Evolutionary conservation across 2,888 invertebrate genomes (phyloP).

Genomic region (Trissoscelio sp.): DNA sequence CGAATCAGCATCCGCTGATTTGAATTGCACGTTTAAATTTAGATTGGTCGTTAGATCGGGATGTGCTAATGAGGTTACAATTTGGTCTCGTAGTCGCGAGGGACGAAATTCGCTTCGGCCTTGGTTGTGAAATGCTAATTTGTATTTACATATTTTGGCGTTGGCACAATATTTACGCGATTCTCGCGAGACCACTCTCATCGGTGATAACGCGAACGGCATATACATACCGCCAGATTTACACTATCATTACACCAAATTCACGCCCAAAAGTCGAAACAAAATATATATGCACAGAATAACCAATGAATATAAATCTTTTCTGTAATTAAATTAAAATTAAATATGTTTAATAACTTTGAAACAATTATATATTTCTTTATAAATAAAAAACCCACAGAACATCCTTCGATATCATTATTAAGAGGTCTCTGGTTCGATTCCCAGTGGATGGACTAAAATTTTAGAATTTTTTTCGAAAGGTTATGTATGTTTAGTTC

Average conservation of each 20-base stretch:
- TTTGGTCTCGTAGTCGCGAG: slow-evolving; percentile 48
- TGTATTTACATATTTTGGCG: slow-evolving; percentile 60
- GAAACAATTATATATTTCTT: too few relatives aligned
- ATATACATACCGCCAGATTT: background rate
- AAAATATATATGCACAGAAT: background rate
- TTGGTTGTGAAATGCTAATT: slow-evolving; percentile 60
- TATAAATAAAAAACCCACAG: too few relatives aligned
- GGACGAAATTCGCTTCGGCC: slow-evolving; percentile 39
- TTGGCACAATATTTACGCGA: slow-evolving; percentile 16
- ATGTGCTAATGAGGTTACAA: slow-evolving; percentile 63
- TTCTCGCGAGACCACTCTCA: slow-evolving; percentile 9
- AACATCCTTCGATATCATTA: too few relatives aligned
- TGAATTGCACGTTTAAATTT: slow-evolving; percentile 65
- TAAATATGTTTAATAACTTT: too few relatives aligned
- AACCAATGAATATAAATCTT: background rate
- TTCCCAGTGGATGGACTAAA: too few relatives aligned
- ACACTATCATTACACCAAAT: too few relatives aligned
- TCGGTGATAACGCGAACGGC: slow-evolving; percentile 20
- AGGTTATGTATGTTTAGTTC: too few relatives aligned
- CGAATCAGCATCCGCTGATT: slow-evolving; percentile 48
- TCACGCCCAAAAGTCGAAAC: too few relatives aligned
- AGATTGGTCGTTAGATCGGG: slow-evolving; percentile 62
- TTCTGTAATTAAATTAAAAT: too few relatives aligned
- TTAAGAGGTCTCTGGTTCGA: too few relatives aligned
- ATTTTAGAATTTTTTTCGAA: too few relatives aligned